phyloP scores from a whole-genome alignment of 2,888 invertebrate species.

The Tenthredo amoena region DNA sequence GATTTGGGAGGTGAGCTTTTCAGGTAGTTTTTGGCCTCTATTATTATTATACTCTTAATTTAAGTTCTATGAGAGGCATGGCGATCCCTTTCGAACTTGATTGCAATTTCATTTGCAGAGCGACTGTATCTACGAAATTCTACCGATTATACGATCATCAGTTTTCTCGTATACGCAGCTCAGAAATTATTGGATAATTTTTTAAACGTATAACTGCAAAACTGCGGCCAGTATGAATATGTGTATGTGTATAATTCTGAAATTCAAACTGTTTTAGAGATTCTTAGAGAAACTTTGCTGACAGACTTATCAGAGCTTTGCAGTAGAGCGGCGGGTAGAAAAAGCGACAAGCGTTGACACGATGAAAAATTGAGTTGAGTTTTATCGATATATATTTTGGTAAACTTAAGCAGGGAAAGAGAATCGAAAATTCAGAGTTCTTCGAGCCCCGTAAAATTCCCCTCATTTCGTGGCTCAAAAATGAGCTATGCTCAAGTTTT shows the following conservation, averaged over 20 bases:
- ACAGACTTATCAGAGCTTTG: neutral
- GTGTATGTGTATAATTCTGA: neutral
- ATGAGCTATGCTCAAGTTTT: constrained; percentile 25
- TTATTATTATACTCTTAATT: neutral
- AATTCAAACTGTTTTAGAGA: too few species aligned
- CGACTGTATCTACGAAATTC: neutral
- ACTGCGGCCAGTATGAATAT: neutral
- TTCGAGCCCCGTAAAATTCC: neutral
- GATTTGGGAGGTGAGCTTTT: neutral
- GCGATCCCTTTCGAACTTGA: neutral
- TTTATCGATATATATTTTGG: neutral
- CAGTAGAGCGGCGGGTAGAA: neutral
- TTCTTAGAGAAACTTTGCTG: neutral
- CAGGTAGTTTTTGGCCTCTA: neutral
- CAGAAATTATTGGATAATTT: neutral
- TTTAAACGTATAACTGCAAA: too few species aligned
- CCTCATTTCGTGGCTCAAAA: neutral
- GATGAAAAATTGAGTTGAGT: neutral
- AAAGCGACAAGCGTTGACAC: neutral
- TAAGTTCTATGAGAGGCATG: neutral
- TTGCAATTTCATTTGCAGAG: neutral
- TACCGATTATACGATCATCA: neutral
- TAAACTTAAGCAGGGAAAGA: neutral
- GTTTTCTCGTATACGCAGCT: neutral
- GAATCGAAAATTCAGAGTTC: neutral